Base-by-base conservation (phyloP, 2,888 invertebrate genomes). In the Syritta pipiens region DNA sequence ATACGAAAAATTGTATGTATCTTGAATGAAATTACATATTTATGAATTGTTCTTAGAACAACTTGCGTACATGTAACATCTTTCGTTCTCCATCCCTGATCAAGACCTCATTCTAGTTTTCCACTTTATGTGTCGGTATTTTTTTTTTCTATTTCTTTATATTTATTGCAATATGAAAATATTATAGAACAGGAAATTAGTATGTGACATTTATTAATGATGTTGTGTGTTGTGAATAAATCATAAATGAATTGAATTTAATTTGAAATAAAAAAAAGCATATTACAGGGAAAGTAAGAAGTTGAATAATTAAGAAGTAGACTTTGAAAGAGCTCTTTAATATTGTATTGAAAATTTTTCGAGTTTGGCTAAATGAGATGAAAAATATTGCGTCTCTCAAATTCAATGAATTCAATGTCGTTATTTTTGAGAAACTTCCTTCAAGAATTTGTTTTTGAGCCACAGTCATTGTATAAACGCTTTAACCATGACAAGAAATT, bases 21-120 rank as follows among this genome's bases (percentile, higher is more conserved):
- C 22, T 53, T 24, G 17, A 24, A 37, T 37, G n/a, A 37, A 53
- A 53, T 53, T 37, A 53, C 37, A 53, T 53, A 53, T 53, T 53
- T 53, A 53, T 53, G 53, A 53, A 24, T 37, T 37, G 35, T 53
- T 53, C 37, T 53, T 24, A 37, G 14, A 53, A 37, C 37, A 37
- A 20, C 7, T 37, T 2, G 19, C 37, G 17, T 53, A 14, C 20
- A 53, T 37, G 20, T 0, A 17, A 14, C 14, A 35, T 37, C 22
- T 37, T 53, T 37, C 20, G 3, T 37, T 24, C 24, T 2, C 37
- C 24, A n/a, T 17, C 35, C 14, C 10, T 37, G 9, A 22, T 14
- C 2, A 22, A 22, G 7, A 20, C n/a, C 28, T 3, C 19, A 49
- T 19, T 5, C 4, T 9, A 10, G 22, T 22, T 12, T 12, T 10